Conservation (phyloP, 1,140 invertebrate genomes). For the Trichomalopsis sarcophagae region DNA sequence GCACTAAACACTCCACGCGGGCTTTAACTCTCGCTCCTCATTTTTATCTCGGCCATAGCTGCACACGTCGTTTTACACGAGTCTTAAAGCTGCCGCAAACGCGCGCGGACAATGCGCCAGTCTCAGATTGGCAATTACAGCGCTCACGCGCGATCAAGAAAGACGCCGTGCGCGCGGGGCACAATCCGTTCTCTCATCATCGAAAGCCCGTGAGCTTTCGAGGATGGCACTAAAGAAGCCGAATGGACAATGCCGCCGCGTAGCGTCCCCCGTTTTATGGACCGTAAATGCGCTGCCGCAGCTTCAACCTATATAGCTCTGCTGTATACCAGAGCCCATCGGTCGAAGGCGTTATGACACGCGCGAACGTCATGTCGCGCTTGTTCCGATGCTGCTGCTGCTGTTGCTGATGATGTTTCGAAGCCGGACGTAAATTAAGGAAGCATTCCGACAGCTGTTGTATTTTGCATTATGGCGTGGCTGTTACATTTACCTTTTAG, state of each 20-base stretch:
- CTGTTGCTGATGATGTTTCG: neutral
- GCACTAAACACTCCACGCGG: neutral
- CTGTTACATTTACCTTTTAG: too few relatives aligned
- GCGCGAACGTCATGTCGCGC: neutral
- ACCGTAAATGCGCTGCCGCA: conserved; percentile 11
- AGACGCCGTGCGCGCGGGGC: neutral
- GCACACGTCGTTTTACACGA: neutral
- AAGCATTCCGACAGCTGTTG: neutral
- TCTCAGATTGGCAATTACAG: conserved; percentile 10
- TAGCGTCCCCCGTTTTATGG: conserved; percentile 1
- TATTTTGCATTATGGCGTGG: neutral
- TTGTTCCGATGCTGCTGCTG: neutral
- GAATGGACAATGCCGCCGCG: conserved; percentile 12
- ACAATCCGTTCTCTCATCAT: neutral
- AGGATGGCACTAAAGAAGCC: conserved; percentile 18
- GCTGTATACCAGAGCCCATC: neutral
- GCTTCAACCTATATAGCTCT: neutral
- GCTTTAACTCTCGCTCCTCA: neutral
- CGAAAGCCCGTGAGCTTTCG: conserved; percentile 7
- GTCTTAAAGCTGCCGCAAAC: neutral
- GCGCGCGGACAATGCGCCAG: neutral
- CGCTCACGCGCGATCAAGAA: neutral
- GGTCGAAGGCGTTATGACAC: neutral
- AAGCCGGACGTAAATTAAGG: neutral
- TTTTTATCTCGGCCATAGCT: neutral